A percentile compares a stretch with the other conserved stretches of the same genome.
These are phyloP conservation scores for Euwallacea similis DNA, from an alignment of 1,140 invertebrate genomes.

Conservation along the genomic window DNA sequence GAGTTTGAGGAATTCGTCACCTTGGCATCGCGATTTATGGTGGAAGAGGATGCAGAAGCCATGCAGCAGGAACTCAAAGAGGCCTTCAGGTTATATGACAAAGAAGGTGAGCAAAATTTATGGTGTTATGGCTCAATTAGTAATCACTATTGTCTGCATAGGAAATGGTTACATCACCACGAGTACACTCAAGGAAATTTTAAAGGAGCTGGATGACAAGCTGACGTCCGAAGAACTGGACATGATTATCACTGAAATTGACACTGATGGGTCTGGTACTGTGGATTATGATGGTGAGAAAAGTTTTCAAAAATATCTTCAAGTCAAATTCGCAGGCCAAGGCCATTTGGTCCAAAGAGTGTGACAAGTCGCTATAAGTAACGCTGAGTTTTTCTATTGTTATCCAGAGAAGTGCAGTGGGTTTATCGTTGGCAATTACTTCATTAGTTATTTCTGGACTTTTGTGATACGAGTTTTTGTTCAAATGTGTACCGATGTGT, in stretches of 20 bases:
- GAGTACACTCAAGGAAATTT: constrained; percentile 72
- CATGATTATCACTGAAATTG: constrained; percentile 78
- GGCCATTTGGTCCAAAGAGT: no score
- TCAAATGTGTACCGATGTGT: no score
- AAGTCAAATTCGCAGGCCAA: no score
- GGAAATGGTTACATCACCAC: constrained; percentile 77
- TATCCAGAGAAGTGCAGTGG: no score
- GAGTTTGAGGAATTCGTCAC: constrained; percentile 91
- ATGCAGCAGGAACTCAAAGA: constrained; percentile 83
- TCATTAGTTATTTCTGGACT: no score
- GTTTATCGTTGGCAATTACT: no score
- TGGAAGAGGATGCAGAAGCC: constrained; percentile 81
- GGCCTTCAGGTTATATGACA: constrained; percentile 88
- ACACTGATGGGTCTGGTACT: constrained; percentile 70
- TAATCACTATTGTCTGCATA: constrained; percentile 40
- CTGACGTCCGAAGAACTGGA: constrained; percentile 70
- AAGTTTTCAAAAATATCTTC: constrained; percentile 1
- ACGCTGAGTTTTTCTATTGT: no score
- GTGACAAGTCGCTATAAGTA: no score
- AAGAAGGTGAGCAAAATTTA: constrained; percentile 63
- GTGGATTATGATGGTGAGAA: constrained; percentile 71
- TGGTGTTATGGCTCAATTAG: not conserved
- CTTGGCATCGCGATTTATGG: constrained; percentile 80
- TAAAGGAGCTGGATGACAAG: constrained; percentile 75
- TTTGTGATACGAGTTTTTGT: no score